Base-by-base conservation (phyloP, 2,113 vertebrate species). In the Rostratula benghalensis region DNA sequence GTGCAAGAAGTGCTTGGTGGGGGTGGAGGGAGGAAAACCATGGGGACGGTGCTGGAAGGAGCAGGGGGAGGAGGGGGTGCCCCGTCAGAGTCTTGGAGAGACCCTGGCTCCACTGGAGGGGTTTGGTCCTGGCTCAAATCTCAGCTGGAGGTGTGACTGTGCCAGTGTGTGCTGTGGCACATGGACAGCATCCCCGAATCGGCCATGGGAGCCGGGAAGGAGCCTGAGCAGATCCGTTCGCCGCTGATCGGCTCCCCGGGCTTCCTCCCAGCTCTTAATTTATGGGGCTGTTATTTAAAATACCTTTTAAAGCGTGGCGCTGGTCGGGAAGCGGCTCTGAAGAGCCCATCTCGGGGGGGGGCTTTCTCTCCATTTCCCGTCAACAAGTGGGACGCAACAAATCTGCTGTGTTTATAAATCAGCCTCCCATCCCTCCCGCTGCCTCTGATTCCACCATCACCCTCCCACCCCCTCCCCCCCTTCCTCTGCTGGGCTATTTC, bases 81-180 rank as follows among this genome's bases (percentile, higher is more conserved):
- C 9, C 7, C 1, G 0, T 15, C 1, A 12, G 69, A 3, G 23
- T 17, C 57, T 8, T 10, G 37, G 74, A n/a, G 78, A 30, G 15
- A 27, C 4, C 25, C 19, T 0, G 0, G 10, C 27, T 13, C 3
- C 1, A 3, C 2, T 0, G 1, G 7, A 27, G 7, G 33, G 56
- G 25, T 13, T 61, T 28, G 5, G 13, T 27, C 18, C 15, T 0
- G 39, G 41, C 39, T 2, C 10, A 41, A 39, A 18, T 7, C 6
- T 3, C 17, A 13, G 24, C 37, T 51, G 35, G 61, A 35, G 14
- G 31, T 28, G 50, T 5, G 4, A 45, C 11, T 1, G 4, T 25
- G 37, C 27, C 1, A 2, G 31, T 7, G 16, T 2, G 2, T 9
- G 50, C 19, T 37, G 51, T 2, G 3, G 53, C 31, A 14, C 0